phyloP scores from a whole-genome alignment of 2,797 vertebrate species.

The Pempheris klunzingeri region DNA sequence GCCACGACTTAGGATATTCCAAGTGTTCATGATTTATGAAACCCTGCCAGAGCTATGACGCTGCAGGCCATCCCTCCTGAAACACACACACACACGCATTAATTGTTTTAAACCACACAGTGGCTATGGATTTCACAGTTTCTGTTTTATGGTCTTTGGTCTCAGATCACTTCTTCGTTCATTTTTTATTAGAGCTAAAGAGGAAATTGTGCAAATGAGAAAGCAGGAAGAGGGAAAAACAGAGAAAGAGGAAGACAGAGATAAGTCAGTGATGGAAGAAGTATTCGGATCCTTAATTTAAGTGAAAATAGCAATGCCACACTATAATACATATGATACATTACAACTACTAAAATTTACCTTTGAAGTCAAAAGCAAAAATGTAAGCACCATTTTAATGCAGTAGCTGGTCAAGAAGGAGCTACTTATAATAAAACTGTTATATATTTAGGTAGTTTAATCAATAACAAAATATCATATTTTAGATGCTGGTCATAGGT shows the following conservation, averaged over 20 bases:
- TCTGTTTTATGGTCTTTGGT: constrained; percentile 2
- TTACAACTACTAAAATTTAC: neutral
- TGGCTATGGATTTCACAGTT: constrained; percentile 9
- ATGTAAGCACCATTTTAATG: neutral
- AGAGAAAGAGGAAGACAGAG: neutral
- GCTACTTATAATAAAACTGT: neutral
- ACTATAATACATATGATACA: no score
- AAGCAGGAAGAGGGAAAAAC: neutral
- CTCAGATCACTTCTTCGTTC: neutral
- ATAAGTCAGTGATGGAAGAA: neutral
- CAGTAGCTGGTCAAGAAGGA: neutral
- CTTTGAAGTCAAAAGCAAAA: neutral
- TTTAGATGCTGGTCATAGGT: neutral
- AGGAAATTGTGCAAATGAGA: neutral
- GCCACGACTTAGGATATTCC: constrained; percentile 28
- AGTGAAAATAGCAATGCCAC: neutral
- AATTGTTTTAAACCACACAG: constrained; percentile 32
- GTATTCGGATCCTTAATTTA: neutral
- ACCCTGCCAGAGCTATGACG: constrained; percentile 50
- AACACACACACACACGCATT: constrained; percentile 8
- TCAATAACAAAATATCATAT: neutral
- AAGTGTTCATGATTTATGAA: constrained; percentile 57
- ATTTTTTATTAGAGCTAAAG: neutral
- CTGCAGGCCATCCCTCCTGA: constrained; percentile 11
- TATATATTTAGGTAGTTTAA: neutral